Conservation (phyloP, 2,113 vertebrate genomes). For the Tachycineta bicolor region DNA sequence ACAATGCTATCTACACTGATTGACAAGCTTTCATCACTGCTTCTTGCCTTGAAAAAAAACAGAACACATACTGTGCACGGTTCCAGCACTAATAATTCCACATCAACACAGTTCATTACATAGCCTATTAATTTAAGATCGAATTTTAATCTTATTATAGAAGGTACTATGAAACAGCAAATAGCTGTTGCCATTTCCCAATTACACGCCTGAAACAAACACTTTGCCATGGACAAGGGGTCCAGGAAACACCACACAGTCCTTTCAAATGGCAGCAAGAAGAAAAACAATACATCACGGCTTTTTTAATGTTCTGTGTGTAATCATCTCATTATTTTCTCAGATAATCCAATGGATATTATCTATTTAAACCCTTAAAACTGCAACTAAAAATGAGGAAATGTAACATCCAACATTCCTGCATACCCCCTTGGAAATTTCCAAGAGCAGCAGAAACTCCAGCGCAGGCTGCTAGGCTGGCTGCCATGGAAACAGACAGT, state of each 20-base stretch:
- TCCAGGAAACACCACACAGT: background rate
- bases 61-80: background rate
- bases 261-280: background rate
- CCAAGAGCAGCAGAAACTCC: slow-evolving; percentile 50
- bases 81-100: background rate
- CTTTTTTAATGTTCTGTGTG: background rate
- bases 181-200: background rate
- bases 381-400: slow-evolving; percentile 11
- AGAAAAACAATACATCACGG: background rate
- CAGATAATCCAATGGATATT: background rate
- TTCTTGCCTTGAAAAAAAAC: slow-evolving; percentile 37
- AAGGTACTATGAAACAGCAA: background rate
- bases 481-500: slow-evolving; percentile 74
- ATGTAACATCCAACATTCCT: slow-evolving; percentile 17
- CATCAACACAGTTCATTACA: background rate
- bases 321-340: background rate
- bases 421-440: slow-evolving; percentile 67
- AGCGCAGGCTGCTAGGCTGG: slow-evolving; percentile 55
- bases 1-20: slow-evolving; percentile 38
- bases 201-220: background rate
- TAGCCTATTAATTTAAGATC: background rate
- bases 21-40: slow-evolving; percentile 45
- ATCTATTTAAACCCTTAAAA: slow-evolving; percentile 10
- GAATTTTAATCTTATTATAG: background rate
- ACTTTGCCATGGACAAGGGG: background rate